A percentile compares a stretch with the other conserved stretches of the same genome.
Evolutionary conservation across 2,113 vertebrate genomes (phyloP).

Genomic region (Tetraodon nigroviridis): DNA sequence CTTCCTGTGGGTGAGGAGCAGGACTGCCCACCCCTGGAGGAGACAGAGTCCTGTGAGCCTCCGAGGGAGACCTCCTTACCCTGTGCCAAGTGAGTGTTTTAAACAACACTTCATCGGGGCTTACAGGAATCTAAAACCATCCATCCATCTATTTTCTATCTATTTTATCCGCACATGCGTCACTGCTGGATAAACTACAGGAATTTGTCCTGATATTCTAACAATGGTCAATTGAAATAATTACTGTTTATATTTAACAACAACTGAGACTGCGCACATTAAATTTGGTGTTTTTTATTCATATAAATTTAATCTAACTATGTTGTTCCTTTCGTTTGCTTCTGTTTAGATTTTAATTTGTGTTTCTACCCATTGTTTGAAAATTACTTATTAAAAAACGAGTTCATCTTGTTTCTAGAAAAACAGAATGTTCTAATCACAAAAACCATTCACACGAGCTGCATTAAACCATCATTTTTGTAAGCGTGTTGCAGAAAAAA

Average conservation of each 20-base stretch:
- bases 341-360: too few relatives aligned
- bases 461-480: too few relatives aligned
- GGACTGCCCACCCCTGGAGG: constrained; percentile 81
- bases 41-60: constrained; percentile 78
- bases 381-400: too few relatives aligned
- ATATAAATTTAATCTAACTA: constrained; percentile 32
- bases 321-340: too few relatives aligned
- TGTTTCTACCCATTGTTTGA: too few relatives aligned
- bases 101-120: background rate
- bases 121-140: too few relatives aligned
- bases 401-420: background rate
- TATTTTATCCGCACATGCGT: too few relatives aligned
- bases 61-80: constrained; percentile 75
- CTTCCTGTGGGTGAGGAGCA: constrained; percentile 79
- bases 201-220: constrained; percentile 8
- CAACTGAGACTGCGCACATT: constrained; percentile 22
- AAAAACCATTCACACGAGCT: too few relatives aligned
- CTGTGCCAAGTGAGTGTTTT: constrained; percentile 84
- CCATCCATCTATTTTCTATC: too few relatives aligned
- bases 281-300: constrained; percentile 31
- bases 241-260: constrained; percentile 3
- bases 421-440: too few relatives aligned
- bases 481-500: background rate
- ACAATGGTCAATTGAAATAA: background rate
- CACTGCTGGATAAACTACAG: background rate